Conservation (phyloP, 2,113 vertebrate genomes). For the Mastomys natalensis region DNA sequence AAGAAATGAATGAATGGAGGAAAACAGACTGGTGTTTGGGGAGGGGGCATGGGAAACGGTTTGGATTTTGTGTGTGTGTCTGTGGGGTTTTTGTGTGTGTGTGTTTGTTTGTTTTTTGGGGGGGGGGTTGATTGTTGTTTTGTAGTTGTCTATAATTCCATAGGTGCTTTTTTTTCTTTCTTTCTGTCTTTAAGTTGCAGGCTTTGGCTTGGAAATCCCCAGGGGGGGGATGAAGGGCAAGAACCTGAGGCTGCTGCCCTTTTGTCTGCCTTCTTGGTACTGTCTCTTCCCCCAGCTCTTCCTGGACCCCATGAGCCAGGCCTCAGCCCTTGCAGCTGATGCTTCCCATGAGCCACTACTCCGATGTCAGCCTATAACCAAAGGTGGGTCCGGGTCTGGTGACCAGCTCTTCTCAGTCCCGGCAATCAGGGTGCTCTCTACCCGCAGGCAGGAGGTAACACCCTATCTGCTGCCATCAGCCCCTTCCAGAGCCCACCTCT, state of each 20-base stretch:
- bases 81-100: not conserved
- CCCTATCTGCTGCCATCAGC: slow-evolving; percentile 80
- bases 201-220: slow-evolving; percentile 81
- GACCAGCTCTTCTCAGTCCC: slow-evolving; percentile 70
- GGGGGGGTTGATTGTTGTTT: no score
- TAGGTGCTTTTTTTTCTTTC: slow-evolving; percentile 67
- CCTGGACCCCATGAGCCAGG: slow-evolving; percentile 61
- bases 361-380: slow-evolving; percentile 84
- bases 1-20: slow-evolving; percentile 15
- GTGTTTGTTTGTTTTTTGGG: not conserved
- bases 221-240: slow-evolving; percentile 61
- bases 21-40: slow-evolving; percentile 22
- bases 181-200: slow-evolving; percentile 71
- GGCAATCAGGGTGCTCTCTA: slow-evolving; percentile 79
- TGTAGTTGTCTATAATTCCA: slow-evolving; percentile 82
- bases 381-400: slow-evolving; percentile 75
- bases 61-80: slow-evolving; percentile 68
- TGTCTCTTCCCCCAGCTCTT: slow-evolving; percentile 64
- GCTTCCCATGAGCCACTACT: slow-evolving; percentile 83
- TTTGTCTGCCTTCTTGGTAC: slow-evolving; percentile 72
- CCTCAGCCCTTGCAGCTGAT: slow-evolving; percentile 74
- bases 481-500: slow-evolving; percentile 75
- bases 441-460: slow-evolving; percentile 86
- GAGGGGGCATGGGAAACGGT: slow-evolving; percentile 51
- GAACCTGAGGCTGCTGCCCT: slow-evolving; percentile 69